Percentiles rank a stretch among this genome's conserved stretches.
phyloP scores from a whole-genome alignment of 2,888 invertebrate genomes.

The Melieria picta region DNA sequence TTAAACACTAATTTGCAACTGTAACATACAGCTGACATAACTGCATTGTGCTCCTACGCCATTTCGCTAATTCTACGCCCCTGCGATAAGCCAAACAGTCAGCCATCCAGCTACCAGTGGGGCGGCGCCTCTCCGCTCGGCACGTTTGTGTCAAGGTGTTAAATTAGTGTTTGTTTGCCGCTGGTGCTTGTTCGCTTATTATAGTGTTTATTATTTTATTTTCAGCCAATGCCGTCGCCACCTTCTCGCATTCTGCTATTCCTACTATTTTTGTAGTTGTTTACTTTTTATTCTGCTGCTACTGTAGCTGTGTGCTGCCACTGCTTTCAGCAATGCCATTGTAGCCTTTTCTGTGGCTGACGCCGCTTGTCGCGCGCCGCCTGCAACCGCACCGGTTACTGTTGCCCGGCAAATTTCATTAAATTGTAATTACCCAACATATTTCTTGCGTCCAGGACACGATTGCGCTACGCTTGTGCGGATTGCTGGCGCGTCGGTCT shows the following conservation, averaged over 20 bases:
- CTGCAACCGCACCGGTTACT: background rate
- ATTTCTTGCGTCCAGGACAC: slow-evolving; percentile 14
- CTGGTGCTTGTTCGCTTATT: no score
- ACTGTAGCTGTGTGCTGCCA: background rate
- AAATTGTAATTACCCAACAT: slow-evolving; percentile 36
- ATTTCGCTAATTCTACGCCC: no score
- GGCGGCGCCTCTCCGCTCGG: background rate
- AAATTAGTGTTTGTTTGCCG: slow-evolving; percentile 16
- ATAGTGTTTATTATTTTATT: no score
- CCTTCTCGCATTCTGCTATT: no score
- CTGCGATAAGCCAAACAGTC: no score
- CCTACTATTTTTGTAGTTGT: background rate
- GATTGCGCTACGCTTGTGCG: background rate
- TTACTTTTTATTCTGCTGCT: background rate
- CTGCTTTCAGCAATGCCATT: background rate
- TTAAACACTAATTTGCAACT: no score
- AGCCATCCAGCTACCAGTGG: no score
- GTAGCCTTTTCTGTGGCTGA: background rate
- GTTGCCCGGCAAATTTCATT: slow-evolving; percentile 29
- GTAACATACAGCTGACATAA: no score
- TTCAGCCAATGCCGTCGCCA: no score
- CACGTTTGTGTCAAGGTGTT: slow-evolving; percentile 18
- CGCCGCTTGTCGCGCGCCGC: background rate
- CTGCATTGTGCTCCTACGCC: no score
- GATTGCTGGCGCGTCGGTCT: background rate